Percentiles rank a stretch among this genome's conserved stretches.
Evolutionary conservation across 2,888 invertebrate species (phyloP).

Genomic region (Cancer borealis): DNA sequence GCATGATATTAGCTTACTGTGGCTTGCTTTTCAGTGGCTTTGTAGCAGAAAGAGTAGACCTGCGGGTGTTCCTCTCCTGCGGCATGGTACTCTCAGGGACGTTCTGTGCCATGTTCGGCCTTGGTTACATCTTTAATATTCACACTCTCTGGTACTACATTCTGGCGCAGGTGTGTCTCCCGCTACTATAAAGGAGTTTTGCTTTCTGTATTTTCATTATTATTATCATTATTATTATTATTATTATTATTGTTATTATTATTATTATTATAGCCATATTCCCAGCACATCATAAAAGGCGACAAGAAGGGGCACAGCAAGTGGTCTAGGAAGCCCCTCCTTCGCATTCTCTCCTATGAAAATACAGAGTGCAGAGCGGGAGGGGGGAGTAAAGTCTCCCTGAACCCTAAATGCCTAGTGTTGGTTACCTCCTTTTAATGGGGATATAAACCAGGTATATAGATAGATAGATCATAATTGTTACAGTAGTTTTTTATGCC

Average conservation of each 20-base stretch:
- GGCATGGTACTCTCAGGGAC: conserved; percentile 95
- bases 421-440: too few species aligned
- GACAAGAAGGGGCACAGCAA: too few species aligned
- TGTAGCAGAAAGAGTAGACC: conserved; percentile 93
- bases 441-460: too few species aligned
- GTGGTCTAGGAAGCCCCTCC: too few species aligned
- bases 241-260: too few species aligned
- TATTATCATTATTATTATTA: neutral
- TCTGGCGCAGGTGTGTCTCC: conserved; percentile 86
- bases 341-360: too few species aligned
- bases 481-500: neutral
- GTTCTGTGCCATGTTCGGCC: conserved; percentile 92
- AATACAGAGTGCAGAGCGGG: too few species aligned
- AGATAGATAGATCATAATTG: too few species aligned
- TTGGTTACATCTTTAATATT: conserved; percentile 89
- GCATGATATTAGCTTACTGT: neutral
- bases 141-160: conserved; percentile 91
- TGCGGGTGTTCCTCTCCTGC: conserved; percentile 92
- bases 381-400: too few species aligned
- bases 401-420: too few species aligned
- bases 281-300: too few species aligned
- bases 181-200: neutral
- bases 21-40: conserved; percentile 85
- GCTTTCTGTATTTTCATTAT: neutral
- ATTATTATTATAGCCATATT: neutral